Evolutionary conservation across 2,888 invertebrate genomes (phyloP).

Genomic region (Macaria notata): DNA sequence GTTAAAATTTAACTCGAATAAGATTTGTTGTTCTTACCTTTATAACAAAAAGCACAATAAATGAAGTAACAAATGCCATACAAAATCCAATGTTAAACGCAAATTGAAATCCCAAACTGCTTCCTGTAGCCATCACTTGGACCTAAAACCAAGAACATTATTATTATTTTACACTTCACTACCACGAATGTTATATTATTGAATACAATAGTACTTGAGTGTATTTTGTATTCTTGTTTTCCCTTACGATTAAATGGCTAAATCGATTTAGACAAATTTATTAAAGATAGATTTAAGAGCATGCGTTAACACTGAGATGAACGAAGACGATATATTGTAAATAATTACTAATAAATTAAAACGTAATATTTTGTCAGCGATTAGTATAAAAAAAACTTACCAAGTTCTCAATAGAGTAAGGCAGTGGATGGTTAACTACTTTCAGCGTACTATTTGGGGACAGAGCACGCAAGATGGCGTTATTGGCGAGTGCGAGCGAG

Average conservation of each 20-base stretch:
- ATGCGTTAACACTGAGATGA: too few relatives aligned
- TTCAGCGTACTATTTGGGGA: constrained; percentile 67
- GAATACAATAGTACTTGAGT: too few relatives aligned
- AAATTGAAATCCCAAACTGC: constrained; percentile 80
- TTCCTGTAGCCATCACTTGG: constrained; percentile 70
- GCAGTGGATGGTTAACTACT: constrained; percentile 86
- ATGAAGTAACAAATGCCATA: constrained; percentile 88
- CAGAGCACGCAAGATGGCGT: constrained; percentile 81
- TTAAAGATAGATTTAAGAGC: too few relatives aligned
- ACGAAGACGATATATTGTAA: too few relatives aligned
- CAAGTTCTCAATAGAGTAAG: constrained; percentile 83
- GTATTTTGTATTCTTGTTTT: too few relatives aligned
- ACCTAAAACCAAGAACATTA: constrained; percentile 51
- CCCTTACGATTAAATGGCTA: too few relatives aligned
- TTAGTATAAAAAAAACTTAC: constrained; percentile 52
- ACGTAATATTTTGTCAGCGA: too few relatives aligned
- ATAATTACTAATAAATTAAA: too few relatives aligned
- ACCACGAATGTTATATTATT: too few relatives aligned
- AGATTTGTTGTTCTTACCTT: constrained; percentile 50
- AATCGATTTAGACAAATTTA: too few relatives aligned
- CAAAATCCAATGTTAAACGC: constrained; percentile 90
- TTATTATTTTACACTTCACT: too few relatives aligned
- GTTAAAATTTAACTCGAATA: too few relatives aligned
- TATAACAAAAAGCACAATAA: constrained; percentile 83
- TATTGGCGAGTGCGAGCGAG: constrained; percentile 84